Evolutionary conservation across 2,113 vertebrate species (phyloP).

Genomic region (Riparia riparia): DNA sequence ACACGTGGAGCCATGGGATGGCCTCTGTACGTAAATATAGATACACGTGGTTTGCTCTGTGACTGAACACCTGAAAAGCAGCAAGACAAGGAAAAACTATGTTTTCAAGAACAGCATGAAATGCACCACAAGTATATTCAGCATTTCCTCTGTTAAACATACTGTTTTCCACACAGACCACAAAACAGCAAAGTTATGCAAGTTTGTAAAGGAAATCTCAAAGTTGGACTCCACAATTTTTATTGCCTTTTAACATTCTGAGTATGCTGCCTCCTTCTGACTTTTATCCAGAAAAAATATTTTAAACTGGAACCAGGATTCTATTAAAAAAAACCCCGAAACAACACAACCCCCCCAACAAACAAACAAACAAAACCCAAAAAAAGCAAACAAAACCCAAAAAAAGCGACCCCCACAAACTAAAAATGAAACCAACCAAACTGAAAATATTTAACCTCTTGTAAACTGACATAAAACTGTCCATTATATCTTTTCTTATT

Average conservation of each 20-base stretch:
- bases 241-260: not conserved
- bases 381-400: not conserved
- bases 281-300: not conserved
- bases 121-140: not conserved
- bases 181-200: not conserved
- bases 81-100: not conserved
- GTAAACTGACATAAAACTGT: not conserved
- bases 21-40: not conserved
- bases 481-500: rapidly evolving
- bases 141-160: not conserved
- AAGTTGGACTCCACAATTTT: not conserved
- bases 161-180: not conserved
- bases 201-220: not conserved
- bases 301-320: not conserved
- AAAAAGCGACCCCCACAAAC: too few species aligned
- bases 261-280: not conserved
- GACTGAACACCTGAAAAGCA: not conserved
- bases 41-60: not conserved
- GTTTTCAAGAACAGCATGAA: not conserved
- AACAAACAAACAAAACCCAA: not conserved
- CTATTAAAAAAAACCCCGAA: not conserved
- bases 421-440: not conserved
- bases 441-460: not conserved
- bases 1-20: not conserved
- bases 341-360: too few species aligned